Conservation (phyloP, 1,140 invertebrate species). For the Saccostrea glomerata region DNA sequence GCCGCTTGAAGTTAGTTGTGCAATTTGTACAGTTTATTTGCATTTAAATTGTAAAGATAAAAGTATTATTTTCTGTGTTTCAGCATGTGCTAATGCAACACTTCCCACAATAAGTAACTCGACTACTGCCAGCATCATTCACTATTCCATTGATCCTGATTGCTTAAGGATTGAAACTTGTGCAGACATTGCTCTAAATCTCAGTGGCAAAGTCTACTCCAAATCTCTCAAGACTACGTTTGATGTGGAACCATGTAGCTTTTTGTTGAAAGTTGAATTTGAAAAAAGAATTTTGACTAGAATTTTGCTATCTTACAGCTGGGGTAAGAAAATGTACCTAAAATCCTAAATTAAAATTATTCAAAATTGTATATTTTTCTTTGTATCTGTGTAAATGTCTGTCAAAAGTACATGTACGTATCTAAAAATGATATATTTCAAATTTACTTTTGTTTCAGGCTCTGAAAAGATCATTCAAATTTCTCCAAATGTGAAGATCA, state of each 20-base stretch:
- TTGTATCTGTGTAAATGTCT: background rate
- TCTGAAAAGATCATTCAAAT: slow-evolving; percentile 33
- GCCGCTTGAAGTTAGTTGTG: no score
- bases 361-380: background rate
- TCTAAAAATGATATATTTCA: background rate
- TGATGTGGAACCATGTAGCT: slow-evolving; percentile 57
- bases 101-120: slow-evolving; percentile 35
- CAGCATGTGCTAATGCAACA: slow-evolving; percentile 36
- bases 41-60: background rate
- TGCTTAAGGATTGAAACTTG: slow-evolving; percentile 61
- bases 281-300: slow-evolving; percentile 40
- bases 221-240: slow-evolving; percentile 47
- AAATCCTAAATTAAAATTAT: no score
- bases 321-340: slow-evolving; percentile 48
- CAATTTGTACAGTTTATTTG: background rate
- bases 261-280: slow-evolving; percentile 49
- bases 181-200: slow-evolving; percentile 45
- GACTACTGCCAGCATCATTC: slow-evolving; percentile 36
- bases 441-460: slow-evolving; percentile 28
- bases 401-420: background rate
- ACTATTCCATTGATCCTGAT: slow-evolving; percentile 47
- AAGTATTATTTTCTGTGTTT: background rate
- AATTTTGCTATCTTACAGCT: slow-evolving; percentile 53
- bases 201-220: slow-evolving; percentile 6
- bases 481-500: slow-evolving; percentile 38